A percentile compares a stretch with the other conserved stretches of the same genome.
Evolutionary conservation across 2,888 invertebrate genomes (phyloP).

Genomic region (Cantharis lateralis): DNA sequence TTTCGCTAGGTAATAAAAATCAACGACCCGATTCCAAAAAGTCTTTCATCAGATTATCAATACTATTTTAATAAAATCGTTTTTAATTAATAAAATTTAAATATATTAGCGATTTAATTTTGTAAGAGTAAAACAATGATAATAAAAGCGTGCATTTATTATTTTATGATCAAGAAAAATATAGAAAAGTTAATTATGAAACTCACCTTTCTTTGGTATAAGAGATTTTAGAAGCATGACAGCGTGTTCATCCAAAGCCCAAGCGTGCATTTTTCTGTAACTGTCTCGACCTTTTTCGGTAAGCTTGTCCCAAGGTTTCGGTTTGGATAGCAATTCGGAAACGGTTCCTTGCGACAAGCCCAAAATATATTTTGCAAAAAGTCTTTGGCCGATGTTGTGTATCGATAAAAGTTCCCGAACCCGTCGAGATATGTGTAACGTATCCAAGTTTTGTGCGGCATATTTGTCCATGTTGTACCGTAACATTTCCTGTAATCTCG

Average conservation of each 20-base stretch:
- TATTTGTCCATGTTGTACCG: slow-evolving; percentile 96
- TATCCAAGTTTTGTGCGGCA: slow-evolving; percentile 91
- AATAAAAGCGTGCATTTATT: neutral
- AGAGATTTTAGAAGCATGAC: slow-evolving; percentile 96
- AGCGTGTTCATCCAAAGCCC: slow-evolving; percentile 98
- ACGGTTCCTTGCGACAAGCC: slow-evolving; percentile 98
- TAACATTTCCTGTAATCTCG: slow-evolving; percentile 89
- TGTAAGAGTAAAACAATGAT: neutral
- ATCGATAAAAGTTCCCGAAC: slow-evolving; percentile 93
- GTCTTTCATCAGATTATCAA: neutral
- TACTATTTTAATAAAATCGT: neutral
- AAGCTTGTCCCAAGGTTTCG: slow-evolving; percentile 99
- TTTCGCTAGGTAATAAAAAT: neutral
- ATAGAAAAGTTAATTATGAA: neutral
- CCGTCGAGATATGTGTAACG: slow-evolving; percentile 89
- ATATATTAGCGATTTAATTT: neutral
- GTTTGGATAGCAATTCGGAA: slow-evolving; percentile 96
- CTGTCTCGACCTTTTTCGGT: slow-evolving; percentile 99
- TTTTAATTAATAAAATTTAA: neutral
- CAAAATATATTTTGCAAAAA: slow-evolving; percentile 98
- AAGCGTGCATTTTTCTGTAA: slow-evolving; percentile 99
- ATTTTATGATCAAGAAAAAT: neutral
- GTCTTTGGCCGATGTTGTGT: slow-evolving; percentile 97
- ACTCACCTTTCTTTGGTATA: slow-evolving; percentile 92
- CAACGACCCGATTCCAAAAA: neutral